phyloP scores from a whole-genome alignment of 2,888 invertebrate species.

The Leistus spinibarbis region DNA sequence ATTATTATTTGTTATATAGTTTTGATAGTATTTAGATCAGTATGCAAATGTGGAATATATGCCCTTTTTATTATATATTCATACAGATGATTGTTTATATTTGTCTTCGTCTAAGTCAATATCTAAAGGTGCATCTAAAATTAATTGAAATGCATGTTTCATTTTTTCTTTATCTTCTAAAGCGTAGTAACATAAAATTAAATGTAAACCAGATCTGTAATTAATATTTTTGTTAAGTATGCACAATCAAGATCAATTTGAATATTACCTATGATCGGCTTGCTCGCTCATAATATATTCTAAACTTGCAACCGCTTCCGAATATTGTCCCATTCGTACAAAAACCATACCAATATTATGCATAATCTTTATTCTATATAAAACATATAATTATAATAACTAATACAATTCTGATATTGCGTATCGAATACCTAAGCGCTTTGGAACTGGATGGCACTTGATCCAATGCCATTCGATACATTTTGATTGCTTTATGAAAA shows the following conservation, averaged over 20 bases:
- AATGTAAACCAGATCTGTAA: constrained; percentile 74
- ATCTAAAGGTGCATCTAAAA: constrained; percentile 86
- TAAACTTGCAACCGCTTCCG: constrained; percentile 94
- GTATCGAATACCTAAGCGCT: constrained; percentile 73
- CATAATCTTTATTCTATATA: constrained; percentile 87
- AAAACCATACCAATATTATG: constrained; percentile 96
- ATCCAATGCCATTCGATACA: constrained; percentile 98
- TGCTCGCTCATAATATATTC: constrained; percentile 98
- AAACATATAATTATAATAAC: constrained; percentile 17
- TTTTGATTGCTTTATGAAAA: constrained; percentile 93
- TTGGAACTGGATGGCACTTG: constrained; percentile 94
- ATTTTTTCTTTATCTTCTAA: constrained; percentile 91
- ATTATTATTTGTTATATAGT: too few species aligned
- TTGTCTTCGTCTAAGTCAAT: constrained; percentile 72
- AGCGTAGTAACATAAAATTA: constrained; percentile 88
- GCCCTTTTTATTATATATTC: neutral
- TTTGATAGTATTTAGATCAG: too few species aligned
- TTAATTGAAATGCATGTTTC: constrained; percentile 86
- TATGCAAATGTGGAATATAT: neutral
- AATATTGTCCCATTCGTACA: constrained; percentile 94
- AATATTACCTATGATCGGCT: constrained; percentile 74
- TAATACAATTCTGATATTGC: neutral
- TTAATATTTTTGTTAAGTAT: neutral
- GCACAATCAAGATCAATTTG: constrained; percentile 62
- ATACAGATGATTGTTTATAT: constrained; percentile 31